A percentile compares a stretch with the other conserved stretches of the same genome.
Conservation (phyloP, 2,113 vertebrate species). For the Hippocampus mohnikei region DNA sequence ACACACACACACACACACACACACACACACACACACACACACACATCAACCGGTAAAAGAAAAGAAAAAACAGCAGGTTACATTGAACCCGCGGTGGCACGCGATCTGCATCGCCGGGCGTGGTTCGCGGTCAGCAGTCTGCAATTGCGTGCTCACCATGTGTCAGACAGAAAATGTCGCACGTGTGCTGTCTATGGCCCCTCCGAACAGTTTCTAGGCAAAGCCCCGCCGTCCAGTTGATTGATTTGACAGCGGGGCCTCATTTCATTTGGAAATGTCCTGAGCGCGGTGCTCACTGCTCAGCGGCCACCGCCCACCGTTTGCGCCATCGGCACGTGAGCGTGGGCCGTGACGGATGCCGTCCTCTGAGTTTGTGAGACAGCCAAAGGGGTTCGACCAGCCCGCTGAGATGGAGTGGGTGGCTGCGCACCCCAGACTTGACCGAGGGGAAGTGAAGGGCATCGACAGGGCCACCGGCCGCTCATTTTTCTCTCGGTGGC, state of each 20-base stretch:
- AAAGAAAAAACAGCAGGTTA: no score
- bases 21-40: no score
- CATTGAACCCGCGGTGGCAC: no score
- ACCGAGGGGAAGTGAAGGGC: conserved; percentile 67
- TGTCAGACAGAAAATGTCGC: no score
- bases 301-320: conserved; percentile 22
- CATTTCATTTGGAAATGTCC: neutral
- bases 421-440: conserved; percentile 58
- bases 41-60: no score
- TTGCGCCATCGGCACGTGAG: conserved; percentile 17
- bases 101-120: no score
- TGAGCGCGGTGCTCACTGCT: neutral
- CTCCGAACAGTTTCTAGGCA: no score
- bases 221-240: neutral
- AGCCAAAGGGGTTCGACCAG: conserved; percentile 64
- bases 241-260: neutral
- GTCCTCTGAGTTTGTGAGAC: conserved; percentile 51
- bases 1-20: no score
- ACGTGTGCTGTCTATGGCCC: no score
- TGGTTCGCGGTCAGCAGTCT: no score
- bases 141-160: no score
- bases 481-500: conserved; percentile 65
- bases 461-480: conserved; percentile 58
- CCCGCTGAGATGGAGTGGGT: conserved; percentile 64
- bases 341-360: conserved; percentile 58